Percentiles rank a stretch among this genome's conserved stretches.
Conservation (phyloP, 1,140 invertebrate species). For the Aphaenogaster rudis region DNA sequence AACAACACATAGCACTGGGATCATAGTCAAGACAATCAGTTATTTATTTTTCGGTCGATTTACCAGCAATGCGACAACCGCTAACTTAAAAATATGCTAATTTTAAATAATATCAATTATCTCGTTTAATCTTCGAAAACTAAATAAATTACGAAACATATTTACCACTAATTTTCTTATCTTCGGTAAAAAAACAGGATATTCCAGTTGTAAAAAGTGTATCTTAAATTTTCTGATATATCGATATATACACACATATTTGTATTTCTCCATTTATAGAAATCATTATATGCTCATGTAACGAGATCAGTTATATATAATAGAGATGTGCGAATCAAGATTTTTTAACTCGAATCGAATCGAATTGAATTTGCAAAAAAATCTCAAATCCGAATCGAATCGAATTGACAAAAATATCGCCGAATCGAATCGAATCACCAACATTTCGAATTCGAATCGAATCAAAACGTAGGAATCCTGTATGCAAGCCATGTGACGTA, state of each 20-base stretch:
- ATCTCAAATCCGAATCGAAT: too few relatives aligned
- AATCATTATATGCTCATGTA: neutral
- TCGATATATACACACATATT: neutral
- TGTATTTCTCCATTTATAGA: neutral
- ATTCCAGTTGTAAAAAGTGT: neutral
- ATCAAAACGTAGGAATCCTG: too few relatives aligned
- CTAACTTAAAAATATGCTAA: slow-evolving; percentile 31
- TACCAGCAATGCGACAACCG: slow-evolving; percentile 44
- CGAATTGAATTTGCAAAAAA: too few relatives aligned
- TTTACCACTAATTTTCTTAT: neutral
- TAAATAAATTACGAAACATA: neutral
- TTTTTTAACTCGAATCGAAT: too few relatives aligned
- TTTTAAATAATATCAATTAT: too few relatives aligned
- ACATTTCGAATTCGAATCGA: too few relatives aligned
- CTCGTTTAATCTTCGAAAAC: neutral
- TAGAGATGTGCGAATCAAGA: too few relatives aligned
- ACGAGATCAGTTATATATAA: too few relatives aligned
- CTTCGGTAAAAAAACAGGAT: neutral
- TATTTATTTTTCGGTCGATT: slow-evolving; percentile 77
- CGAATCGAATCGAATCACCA: too few relatives aligned
- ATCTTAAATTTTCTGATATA: neutral
- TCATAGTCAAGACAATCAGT: slow-evolving; percentile 79
- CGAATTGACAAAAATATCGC: too few relatives aligned
- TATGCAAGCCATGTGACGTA: too few relatives aligned
- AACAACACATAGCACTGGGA: slow-evolving; percentile 69